Percentiles rank a stretch among this genome's conserved stretches.
Evolutionary conservation across 2,888 invertebrate species (phyloP).

Genomic region (Dryococelus australis): DNA sequence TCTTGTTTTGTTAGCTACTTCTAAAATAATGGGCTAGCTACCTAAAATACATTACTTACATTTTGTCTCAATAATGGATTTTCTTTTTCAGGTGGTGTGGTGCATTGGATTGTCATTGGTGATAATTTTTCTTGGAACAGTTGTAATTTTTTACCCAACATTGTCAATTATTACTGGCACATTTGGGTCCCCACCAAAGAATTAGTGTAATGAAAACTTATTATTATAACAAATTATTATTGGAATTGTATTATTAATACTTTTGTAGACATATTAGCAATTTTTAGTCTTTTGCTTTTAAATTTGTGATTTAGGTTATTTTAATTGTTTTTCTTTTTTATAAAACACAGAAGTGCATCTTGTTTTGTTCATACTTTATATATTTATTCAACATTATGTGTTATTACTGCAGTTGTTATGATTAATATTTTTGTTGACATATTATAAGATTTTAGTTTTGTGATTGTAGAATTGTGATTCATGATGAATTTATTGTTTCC

Average conservation of each 20-base stretch:
- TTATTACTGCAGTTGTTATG: no score
- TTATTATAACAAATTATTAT: not conserved
- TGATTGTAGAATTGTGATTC: no score
- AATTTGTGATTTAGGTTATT: not conserved
- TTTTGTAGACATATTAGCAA: not conserved
- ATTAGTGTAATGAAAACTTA: not conserved
- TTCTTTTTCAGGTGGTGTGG: not conserved
- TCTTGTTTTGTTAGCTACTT: no score
- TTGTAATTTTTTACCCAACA: not conserved
- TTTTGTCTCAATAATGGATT: not conserved
- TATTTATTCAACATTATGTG: not conserved
- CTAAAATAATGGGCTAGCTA: no score
- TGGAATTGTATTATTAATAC: not conserved
- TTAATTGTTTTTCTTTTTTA: not conserved
- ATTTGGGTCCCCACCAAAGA: conserved; percentile 16
- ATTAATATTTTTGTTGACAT: no score
- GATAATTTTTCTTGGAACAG: conserved; percentile 8
- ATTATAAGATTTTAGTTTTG: no score
- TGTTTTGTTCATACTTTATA: not conserved
- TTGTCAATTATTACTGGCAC: not conserved
- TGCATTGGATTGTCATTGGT: not conserved
- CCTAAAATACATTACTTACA: no score
- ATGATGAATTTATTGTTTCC: no score
- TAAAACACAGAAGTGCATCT: not conserved
- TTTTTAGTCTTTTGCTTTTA: not conserved